Conservation (phyloP, 2,888 invertebrate species). For the Dilophus febrilis region DNA sequence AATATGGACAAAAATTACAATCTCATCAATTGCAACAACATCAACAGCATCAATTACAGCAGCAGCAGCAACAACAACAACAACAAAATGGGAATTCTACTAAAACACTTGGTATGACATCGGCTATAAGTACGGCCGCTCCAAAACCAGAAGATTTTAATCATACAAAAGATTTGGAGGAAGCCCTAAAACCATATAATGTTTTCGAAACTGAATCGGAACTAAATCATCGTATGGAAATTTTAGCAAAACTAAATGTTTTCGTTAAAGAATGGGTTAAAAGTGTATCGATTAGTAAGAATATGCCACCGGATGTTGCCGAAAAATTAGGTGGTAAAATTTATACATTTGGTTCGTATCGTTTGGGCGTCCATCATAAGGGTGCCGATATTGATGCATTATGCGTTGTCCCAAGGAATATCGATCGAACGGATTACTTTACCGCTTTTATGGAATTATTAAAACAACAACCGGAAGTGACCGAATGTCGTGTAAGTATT, state of each 20-base stretch:
- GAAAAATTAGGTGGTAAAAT: slow-evolving; percentile 93
- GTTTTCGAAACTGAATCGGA: slow-evolving; percentile 85
- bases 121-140: slow-evolving; percentile 77
- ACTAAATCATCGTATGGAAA: slow-evolving; percentile 75
- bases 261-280: slow-evolving; percentile 90
- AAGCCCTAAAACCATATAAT: slow-evolving; percentile 62
- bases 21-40: too few species aligned
- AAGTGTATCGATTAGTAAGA: slow-evolving; percentile 71
- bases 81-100: slow-evolving; percentile 6
- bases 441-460: slow-evolving; percentile 83
- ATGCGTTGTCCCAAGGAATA: slow-evolving; percentile 93
- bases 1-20: too few species aligned
- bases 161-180: slow-evolving; percentile 52
- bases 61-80: slow-evolving; percentile 6
- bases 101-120: slow-evolving; percentile 64
- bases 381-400: slow-evolving; percentile 98
- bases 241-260: slow-evolving; percentile 67
- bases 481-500: slow-evolving; percentile 51
- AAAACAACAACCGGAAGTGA: slow-evolving; percentile 70
- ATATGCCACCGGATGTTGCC: slow-evolving; percentile 81
- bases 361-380: slow-evolving; percentile 87
- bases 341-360: slow-evolving; percentile 97
- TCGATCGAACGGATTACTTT: slow-evolving; percentile 88
- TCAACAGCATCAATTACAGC: too few species aligned
- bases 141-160: slow-evolving; percentile 55